Percentiles rank a stretch among this genome's conserved stretches.
These are phyloP conservation scores for Limnephilus rhombicus DNA, from an alignment of 2,888 invertebrate genomes.

Conservation along the genomic window DNA sequence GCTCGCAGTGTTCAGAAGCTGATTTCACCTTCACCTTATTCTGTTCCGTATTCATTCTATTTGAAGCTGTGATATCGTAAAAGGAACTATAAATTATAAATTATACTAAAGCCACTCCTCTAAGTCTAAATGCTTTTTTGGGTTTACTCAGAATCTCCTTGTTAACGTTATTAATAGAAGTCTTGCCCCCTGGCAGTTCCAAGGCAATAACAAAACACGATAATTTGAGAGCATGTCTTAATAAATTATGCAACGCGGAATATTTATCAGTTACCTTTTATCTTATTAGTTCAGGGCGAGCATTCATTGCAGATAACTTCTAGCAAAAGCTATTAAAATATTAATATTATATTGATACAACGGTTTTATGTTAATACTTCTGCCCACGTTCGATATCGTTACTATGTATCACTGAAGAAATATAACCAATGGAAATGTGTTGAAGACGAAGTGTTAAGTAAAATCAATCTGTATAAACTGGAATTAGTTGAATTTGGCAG, in stretches of 20 bases:
- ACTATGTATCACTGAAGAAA: background rate
- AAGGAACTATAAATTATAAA: background rate
- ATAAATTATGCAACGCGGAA: background rate
- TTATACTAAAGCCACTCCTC: background rate
- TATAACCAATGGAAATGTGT: background rate
- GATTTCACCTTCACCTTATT: background rate
- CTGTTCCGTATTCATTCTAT: background rate
- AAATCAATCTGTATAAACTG: background rate
- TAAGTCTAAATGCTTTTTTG: background rate
- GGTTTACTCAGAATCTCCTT: background rate
- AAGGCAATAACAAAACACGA: background rate
- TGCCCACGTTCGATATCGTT: background rate
- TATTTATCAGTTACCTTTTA: background rate
- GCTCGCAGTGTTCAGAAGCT: background rate
- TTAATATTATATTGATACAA: background rate
- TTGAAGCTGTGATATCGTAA: background rate
- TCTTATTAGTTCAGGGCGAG: background rate
- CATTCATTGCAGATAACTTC: background rate
- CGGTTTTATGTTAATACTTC: background rate
- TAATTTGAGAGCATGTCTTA: background rate
- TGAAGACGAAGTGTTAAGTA: background rate
- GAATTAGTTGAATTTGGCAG: too few species aligned
- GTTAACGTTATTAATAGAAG: background rate
- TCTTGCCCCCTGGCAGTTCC: background rate
- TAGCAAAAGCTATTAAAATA: background rate